These are phyloP conservation scores for Microchirus variegatus DNA, from an alignment of 2,797 vertebrate genomes.

Conservation along the genomic window DNA sequence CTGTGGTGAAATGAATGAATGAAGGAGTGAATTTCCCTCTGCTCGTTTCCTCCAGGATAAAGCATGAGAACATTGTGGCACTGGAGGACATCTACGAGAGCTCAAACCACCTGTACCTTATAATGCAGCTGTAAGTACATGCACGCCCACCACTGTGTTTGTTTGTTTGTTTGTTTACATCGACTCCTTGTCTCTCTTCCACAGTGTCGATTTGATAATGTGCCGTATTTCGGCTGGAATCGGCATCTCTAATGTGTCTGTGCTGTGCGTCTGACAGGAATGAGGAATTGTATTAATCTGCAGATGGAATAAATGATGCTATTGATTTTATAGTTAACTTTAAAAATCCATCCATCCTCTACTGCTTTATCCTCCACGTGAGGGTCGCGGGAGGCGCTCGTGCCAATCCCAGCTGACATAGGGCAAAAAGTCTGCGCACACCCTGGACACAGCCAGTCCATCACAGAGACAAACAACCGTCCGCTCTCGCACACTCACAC, in stretches of 20 bases:
- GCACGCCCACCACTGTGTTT: constrained; percentile 17
- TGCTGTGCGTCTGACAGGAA: too few species aligned
- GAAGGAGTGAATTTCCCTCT: constrained; percentile 36
- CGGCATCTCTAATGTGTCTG: background rate
- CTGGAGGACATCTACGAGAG: constrained; percentile 99
- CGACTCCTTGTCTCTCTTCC: constrained; percentile 19
- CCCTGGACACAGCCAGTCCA: too few species aligned
- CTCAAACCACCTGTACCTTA: constrained; percentile 95
- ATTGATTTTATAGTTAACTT: too few species aligned
- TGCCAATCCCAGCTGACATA: too few species aligned
- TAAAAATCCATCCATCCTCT: too few species aligned
- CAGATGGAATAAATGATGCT: too few species aligned
- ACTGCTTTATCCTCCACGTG: too few species aligned
- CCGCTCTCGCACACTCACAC: too few species aligned
- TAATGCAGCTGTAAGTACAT: constrained; percentile 98
- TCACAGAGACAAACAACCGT: too few species aligned
- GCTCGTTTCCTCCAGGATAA: constrained; percentile 85
- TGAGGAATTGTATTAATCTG: too few species aligned
- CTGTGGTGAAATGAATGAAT: constrained; percentile 27
- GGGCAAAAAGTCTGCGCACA: too few species aligned
- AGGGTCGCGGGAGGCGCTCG: too few species aligned
- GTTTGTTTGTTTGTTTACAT: constrained; percentile 22
- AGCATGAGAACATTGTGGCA: constrained; percentile 98
- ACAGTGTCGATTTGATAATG: constrained; percentile 34
- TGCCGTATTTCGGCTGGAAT: constrained; percentile 11